These are phyloP conservation scores for Crossocerus cetratus DNA, from an alignment of 2,888 invertebrate species.

Conservation along the genomic window DNA sequence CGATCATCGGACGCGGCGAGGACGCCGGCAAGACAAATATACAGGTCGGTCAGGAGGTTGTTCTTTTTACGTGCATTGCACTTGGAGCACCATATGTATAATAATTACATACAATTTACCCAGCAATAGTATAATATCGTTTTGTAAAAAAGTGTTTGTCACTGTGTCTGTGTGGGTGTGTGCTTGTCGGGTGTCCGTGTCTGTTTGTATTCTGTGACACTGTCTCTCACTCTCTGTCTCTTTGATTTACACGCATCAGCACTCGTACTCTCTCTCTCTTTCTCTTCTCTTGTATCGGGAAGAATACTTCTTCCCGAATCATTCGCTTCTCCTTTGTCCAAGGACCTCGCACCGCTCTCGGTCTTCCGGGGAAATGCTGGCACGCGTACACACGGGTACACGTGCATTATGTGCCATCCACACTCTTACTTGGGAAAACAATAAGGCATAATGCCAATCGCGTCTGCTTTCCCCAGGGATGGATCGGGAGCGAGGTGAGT, in stretches of 20 bases:
- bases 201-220: not conserved
- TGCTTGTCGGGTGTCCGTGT: not conserved
- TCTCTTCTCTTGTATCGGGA: conserved; percentile 2
- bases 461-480: no score
- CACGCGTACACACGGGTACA: not conserved
- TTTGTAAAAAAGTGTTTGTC: conserved; percentile 59
- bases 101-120: conserved; percentile 62
- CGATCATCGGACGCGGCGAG: conserved; percentile 58
- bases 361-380: not conserved
- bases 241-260: conserved; percentile 5
- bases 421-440: not conserved
- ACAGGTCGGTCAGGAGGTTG: conserved; percentile 66
- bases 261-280: conserved; percentile 16
- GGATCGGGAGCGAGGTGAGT: not conserved
- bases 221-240: conserved; percentile 22
- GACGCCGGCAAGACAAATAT: conserved; percentile 67
- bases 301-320: no score
- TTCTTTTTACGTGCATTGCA: conserved; percentile 70
- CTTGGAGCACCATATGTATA: conserved; percentile 71
- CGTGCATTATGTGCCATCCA: not conserved
- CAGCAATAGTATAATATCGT: conserved; percentile 58
- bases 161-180: not conserved
- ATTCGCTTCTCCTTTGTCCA: not conserved
- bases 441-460: no score
- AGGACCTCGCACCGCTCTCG: not conserved